Percentiles rank a stretch among this genome's conserved stretches.
Conservation (phyloP, 1,140 invertebrate genomes). For the Eumeta japonica region DNA sequence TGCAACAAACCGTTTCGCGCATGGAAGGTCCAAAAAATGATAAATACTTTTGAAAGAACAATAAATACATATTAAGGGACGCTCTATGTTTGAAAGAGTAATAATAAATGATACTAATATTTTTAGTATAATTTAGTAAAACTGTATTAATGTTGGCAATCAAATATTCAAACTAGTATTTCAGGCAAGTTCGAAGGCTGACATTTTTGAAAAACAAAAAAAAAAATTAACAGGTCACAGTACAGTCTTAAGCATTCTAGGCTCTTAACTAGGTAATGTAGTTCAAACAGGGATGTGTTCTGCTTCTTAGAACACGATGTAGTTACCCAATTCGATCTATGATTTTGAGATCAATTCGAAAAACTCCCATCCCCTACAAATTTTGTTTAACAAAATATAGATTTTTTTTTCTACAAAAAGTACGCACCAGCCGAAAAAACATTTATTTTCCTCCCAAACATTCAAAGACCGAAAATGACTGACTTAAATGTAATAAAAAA, state of each 20-base stretch:
- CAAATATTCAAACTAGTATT: no score
- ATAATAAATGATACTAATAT: no score
- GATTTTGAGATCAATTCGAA: conserved; percentile 44
- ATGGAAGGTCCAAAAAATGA: no score
- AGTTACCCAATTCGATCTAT: conserved; percentile 30
- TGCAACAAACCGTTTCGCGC: no score
- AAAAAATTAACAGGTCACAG: conserved; percentile 56
- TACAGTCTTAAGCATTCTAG: conserved; percentile 58
- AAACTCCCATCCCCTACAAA: conserved; percentile 38
- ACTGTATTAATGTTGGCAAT: no score
- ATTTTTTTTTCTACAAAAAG: not conserved
- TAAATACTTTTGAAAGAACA: no score
- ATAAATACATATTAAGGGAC: no score
- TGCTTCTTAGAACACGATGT: conserved; percentile 54
- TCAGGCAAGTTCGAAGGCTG: no score
- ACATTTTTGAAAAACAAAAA: conserved; percentile 32
- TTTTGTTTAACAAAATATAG: no score
- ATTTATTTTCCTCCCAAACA: not conserved
- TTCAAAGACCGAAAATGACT: not conserved
- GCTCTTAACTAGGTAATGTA: conserved; percentile 53
- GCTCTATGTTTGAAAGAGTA: no score
- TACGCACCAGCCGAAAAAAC: not conserved
- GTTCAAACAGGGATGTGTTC: conserved; percentile 55
- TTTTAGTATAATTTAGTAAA: no score
- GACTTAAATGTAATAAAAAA: no score